These are phyloP conservation scores for Latheticus oryzae DNA, from an alignment of 2,888 invertebrate genomes.

Conservation along the genomic window DNA sequence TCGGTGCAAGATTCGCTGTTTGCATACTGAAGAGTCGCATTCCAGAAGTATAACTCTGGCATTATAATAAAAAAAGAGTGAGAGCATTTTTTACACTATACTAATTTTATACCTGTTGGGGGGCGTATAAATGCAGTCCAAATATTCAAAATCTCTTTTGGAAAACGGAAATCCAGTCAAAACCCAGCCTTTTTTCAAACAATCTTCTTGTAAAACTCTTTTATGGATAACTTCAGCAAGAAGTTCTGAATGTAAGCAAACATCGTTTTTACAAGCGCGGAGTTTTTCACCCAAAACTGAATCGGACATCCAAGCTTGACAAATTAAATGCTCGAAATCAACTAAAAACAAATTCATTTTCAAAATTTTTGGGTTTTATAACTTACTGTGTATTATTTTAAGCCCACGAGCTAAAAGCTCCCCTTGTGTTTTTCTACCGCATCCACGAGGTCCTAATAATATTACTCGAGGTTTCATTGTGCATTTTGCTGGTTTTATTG, in stretches of 20 bases:
- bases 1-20: slow-evolving; percentile 56
- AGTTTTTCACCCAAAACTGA: slow-evolving; percentile 59
- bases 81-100: too few species aligned
- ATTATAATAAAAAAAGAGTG: too few species aligned
- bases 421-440: slow-evolving; percentile 70
- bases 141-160: slow-evolving; percentile 70
- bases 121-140: slow-evolving; percentile 71
- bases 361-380: slow-evolving; percentile 11
- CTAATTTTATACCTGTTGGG: slow-evolving; percentile 70
- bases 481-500: slow-evolving; percentile 59
- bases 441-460: slow-evolving; percentile 72
- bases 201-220: slow-evolving; percentile 68
- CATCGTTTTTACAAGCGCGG: slow-evolving; percentile 57
- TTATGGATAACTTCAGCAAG: slow-evolving; percentile 63
- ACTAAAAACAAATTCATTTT: slow-evolving; percentile 62
- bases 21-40: slow-evolving; percentile 61
- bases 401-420: slow-evolving; percentile 67
- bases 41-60: slow-evolving; percentile 61
- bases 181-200: slow-evolving; percentile 73
- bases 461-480: slow-evolving; percentile 72
- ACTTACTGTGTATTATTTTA: slow-evolving; percentile 68
- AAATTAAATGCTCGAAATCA: slow-evolving; percentile 69
- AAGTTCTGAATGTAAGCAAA: slow-evolving; percentile 61
- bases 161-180: slow-evolving; percentile 71
- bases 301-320: slow-evolving; percentile 66